These are phyloP conservation scores for Pantherophis vulpinus DNA, from an alignment of 2,797 vertebrate genomes.

Conservation along the genomic window DNA sequence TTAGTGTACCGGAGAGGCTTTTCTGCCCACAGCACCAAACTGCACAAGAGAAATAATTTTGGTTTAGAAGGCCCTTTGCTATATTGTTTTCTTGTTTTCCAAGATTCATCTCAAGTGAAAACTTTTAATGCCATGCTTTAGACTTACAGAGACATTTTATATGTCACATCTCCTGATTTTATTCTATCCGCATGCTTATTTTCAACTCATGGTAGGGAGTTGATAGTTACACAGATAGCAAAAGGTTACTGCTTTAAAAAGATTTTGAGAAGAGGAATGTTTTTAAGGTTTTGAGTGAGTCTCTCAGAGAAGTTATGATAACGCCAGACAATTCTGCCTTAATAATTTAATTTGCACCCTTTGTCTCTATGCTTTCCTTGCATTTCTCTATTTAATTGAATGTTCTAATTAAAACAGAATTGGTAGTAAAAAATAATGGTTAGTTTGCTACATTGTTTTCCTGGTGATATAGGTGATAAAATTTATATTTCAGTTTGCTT, in stretches of 20 bases:
- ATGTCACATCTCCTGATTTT: neutral
- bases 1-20: neutral
- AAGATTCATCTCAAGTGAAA: neutral
- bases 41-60: neutral
- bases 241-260: slow-evolving; percentile 14
- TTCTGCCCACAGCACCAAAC: neutral
- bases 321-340: slow-evolving; percentile 12
- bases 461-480: neutral
- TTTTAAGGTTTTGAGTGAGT: neutral
- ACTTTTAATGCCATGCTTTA: neutral
- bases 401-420: neutral
- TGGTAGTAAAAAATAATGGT: neutral
- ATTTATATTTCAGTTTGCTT: neutral
- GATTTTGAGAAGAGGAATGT: neutral
- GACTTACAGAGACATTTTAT: neutral
- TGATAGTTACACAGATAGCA: neutral
- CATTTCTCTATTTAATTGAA: neutral
- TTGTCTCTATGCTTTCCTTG: neutral
- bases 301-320: neutral
- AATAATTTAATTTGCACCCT: slow-evolving; percentile 8
- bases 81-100: neutral
- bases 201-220: neutral
- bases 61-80: neutral
- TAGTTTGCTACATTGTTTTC: neutral
- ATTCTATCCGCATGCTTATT: neutral